Evolutionary conservation across 2,113 vertebrate genomes (phyloP), one percentile per base, ranked within the genome.

Genomic region (Aleadryas rufinucha): DNA sequence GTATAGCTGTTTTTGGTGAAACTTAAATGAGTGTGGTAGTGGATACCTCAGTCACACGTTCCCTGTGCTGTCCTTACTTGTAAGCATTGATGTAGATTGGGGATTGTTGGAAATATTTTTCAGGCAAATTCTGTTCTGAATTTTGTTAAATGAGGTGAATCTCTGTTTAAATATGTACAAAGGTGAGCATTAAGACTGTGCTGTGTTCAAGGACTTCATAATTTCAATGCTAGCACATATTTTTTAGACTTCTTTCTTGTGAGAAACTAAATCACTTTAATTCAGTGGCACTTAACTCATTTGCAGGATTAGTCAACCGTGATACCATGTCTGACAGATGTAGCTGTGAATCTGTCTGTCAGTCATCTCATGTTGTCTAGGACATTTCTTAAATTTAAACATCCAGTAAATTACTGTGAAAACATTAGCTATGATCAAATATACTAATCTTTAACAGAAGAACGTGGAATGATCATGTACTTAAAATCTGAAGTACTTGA

Each of bases 241-340:
- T 49, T 82, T 76, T 84, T 81, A 50, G 12, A 57, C 57, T 92
- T 69, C 12, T 22, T 80, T 86, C 10, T 53, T 66, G 21, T 74
- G n/a, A 92, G 71, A 84, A 92, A 50, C 16, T 12, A 53, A 53
- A 57, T 90, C 39, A 41, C 23, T 90, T 83, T 42, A 79, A 50
- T 93, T 93, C 79, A 59, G n/a, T 63, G 64, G 28, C 60, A 60
- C 22, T 93, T 52, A 81, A 93, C 41, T 95, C 23, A 15, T 66
- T 69, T 88, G 82, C 68, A 81, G 70, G 45, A 87, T 90, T 65
- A 87, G 83, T 84, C 39, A 86, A 39, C 49, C 5, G 3, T 31
- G 33, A 54, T 83, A 42, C 53, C 9, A 1, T 11, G 18, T 94
- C 76, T 89, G 85, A 86, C 63, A 84, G 59, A 84, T 61, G 42